phyloP scores from a whole-genome alignment of 2,113 vertebrate species.

The Aphyosemion australe region DNA sequence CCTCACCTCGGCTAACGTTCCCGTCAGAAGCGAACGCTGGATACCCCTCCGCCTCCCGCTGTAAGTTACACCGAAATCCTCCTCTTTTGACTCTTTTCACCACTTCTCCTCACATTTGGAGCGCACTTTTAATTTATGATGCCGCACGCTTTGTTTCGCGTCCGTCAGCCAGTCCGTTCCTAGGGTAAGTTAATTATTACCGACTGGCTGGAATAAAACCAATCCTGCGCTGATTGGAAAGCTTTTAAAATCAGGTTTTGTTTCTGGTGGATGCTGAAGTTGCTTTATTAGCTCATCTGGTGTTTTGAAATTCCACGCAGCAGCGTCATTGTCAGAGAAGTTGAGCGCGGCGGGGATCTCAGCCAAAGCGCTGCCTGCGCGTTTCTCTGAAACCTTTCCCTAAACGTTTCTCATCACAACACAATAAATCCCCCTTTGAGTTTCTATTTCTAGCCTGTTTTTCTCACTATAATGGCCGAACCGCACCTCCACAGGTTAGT shows the following conservation, averaged over 20 bases:
- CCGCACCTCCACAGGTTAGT: no score
- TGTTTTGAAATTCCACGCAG: not conserved
- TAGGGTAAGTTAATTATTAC: slow-evolving; percentile 15
- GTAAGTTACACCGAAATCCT: slow-evolving; percentile 51
- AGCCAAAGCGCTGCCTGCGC: no score
- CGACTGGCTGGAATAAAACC: slow-evolving; percentile 6
- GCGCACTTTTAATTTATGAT: slow-evolving; percentile 10
- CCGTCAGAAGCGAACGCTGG: slow-evolving; percentile 20
- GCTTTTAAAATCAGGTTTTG: not conserved
- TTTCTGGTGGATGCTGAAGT: not conserved
- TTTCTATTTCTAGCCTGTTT: not conserved
- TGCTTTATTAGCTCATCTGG: not conserved
- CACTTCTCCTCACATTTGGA: not conserved
- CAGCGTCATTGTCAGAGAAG: not conserved
- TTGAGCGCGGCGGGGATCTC: not conserved
- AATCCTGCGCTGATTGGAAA: not conserved
- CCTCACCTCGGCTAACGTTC: not conserved
- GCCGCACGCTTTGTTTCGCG: slow-evolving; percentile 15
- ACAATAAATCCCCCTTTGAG: no score
- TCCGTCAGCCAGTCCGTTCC: not conserved
- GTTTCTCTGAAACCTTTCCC: not conserved
- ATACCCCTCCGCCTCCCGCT: slow-evolving; percentile 4
- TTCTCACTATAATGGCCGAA: no score
- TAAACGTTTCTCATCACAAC: not conserved
- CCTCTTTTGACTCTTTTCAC: not conserved